A percentile compares a stretch with the other conserved stretches of the same genome.
These are phyloP conservation scores for Dermatophagoides farinae DNA, from an alignment of 1,140 invertebrate genomes.

Conservation along the genomic window DNA sequence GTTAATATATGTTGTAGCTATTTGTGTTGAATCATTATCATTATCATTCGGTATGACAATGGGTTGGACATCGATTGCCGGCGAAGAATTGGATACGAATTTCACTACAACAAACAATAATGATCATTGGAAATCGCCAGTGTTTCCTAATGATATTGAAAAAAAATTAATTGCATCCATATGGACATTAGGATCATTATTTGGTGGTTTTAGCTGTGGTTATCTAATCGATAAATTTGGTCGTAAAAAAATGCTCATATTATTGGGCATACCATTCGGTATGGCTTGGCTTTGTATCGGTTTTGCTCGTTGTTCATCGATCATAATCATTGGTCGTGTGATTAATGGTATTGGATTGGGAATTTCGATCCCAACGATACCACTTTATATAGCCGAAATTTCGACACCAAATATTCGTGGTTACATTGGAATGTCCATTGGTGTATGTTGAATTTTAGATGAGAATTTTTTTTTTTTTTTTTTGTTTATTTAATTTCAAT, in stretches of 20 bases:
- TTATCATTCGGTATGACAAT: conserved; percentile 16
- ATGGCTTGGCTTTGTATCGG: conserved; percentile 54
- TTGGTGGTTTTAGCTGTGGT: conserved; percentile 15
- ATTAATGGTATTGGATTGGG: conserved; percentile 40
- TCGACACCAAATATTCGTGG: conserved; percentile 60
- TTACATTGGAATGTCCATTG: conserved; percentile 52
- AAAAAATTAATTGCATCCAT: conserved; percentile 17
- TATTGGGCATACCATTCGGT: conserved; percentile 44
- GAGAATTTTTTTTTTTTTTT: too few species aligned
- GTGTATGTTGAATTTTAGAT: conserved; percentile 29
- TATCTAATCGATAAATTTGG: conserved; percentile 32
- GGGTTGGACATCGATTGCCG: conserved; percentile 18
- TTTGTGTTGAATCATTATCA: conserved; percentile 11
- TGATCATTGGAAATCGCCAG: background rate
- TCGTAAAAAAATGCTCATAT: conserved; percentile 46
- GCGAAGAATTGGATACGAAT: conserved; percentile 13
- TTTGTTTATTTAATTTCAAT: background rate
- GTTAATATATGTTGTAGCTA: conserved; percentile 14
- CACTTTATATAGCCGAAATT: conserved; percentile 73
- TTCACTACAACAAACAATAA: background rate
- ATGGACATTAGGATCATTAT: conserved; percentile 16
- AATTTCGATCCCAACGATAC: conserved; percentile 34
- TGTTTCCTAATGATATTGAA: background rate
- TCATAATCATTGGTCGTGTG: conserved; percentile 39
- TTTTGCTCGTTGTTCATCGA: conserved; percentile 17